Base-by-base conservation (phyloP, 2,888 invertebrate genomes). In the Andricus curvator region DNA sequence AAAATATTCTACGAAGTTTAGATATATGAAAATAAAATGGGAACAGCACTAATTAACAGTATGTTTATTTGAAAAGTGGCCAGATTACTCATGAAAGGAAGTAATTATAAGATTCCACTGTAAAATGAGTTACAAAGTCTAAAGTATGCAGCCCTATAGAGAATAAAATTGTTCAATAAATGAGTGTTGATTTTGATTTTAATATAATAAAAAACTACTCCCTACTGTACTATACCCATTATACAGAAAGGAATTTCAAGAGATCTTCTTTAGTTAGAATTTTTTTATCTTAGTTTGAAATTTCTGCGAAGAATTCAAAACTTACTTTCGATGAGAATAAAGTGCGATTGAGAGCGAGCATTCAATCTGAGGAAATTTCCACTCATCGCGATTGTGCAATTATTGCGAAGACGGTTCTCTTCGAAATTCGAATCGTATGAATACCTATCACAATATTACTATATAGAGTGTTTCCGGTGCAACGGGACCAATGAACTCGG, bases 341-440 rank as follows among this genome's bases (percentile, higher is more conserved):
- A 62, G 62, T 62, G 25, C 22, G 25, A 62, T 68, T 44, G 9
- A 33, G 5, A 48, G 2, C 17, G 68, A 68, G 44, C 68, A 44
- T 68, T 48, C 15, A 15, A 17, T 22, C 48, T 15, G 68, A 17
- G 68, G 68, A 68, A 68, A 68, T 68, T 68, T 68, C 48, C 68
- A 68, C 48, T 9, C 65, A 11, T 29, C 37, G 25, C 62, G 25
- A 25, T 25, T 25, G n/a, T 56, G 11, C 13, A 62, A 22, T 25
- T 11, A 25, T 68, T 15, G 68, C 22, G 25, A 68, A 11, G 68
- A 68, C 22, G 44, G 6, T 68, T 22, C 22, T 41, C 68, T 48
- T 68, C 20, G 9, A 68, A 68, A 68, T 44, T 62, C 22, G 62
- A 62, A 68, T 44, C 44, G 44, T 41, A 22, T 48, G 22, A 68